Conservation (phyloP, 2,797 vertebrate genomes). For the Cirrhinus mrigala region DNA sequence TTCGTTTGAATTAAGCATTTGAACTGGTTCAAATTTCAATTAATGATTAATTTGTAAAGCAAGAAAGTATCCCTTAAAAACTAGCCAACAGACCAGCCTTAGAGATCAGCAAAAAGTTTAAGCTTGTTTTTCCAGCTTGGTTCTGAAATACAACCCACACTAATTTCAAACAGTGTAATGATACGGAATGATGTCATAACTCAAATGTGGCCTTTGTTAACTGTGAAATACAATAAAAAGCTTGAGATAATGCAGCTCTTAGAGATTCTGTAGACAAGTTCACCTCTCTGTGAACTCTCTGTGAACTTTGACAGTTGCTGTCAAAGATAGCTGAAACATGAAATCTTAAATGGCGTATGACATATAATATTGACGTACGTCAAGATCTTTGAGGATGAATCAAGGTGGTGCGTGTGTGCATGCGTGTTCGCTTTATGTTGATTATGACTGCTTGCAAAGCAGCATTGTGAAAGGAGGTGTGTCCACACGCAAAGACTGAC, state of each 20-base stretch:
- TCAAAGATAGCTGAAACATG: constrained; percentile 50
- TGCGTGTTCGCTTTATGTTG: constrained; percentile 9
- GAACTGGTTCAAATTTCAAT: neutral
- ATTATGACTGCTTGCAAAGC: constrained; percentile 8
- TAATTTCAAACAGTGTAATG: neutral
- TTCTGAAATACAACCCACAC: neutral
- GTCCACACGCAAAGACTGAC: constrained; percentile 49
- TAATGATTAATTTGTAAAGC: neutral
- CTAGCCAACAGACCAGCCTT: too few species aligned
- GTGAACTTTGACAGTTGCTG: too few species aligned
- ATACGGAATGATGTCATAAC: constrained; percentile 1
- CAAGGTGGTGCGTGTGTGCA: constrained; percentile 16
- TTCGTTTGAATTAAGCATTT: neutral
- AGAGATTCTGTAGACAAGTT: neutral
- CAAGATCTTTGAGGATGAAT: constrained; percentile 35
- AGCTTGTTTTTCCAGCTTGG: neutral
- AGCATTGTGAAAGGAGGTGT: constrained; percentile 44
- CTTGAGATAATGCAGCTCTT: neutral
- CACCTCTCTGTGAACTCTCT: constrained; percentile 40
- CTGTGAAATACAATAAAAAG: constrained; percentile 24
- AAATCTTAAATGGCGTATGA: constrained; percentile 52
- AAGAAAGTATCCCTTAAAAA: neutral
- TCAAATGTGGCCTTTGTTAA: constrained; percentile 24
- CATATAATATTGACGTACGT: constrained; percentile 55
- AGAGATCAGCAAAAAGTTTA: neutral